Percentiles rank a stretch among this genome's conserved stretches.
Conservation (phyloP, 2,797 vertebrate genomes). For the Chlorospingus flavigularis region DNA sequence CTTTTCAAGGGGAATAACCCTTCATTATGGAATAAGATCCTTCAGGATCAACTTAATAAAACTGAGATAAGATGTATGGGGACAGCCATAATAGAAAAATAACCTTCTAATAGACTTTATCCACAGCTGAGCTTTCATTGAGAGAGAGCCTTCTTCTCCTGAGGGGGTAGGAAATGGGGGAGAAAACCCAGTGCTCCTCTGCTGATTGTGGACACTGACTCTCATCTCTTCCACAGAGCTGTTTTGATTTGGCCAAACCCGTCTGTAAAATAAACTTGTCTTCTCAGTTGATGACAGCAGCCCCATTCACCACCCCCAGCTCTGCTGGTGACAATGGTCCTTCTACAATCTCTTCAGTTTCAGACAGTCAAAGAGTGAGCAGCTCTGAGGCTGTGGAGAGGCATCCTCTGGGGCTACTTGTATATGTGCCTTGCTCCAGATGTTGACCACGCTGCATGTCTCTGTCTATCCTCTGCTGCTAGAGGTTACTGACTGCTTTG, state of each 20-base stretch:
- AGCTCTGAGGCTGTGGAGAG: neutral
- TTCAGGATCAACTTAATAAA: neutral
- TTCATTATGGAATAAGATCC: neutral
- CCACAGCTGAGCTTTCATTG: neutral
- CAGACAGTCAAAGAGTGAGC: accelerated
- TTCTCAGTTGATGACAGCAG: neutral
- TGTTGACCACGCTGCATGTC: accelerated
- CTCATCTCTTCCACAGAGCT: accelerated
- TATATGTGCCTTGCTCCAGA: neutral
- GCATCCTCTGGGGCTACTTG: neutral
- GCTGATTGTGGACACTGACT: neutral
- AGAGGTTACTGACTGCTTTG: neutral
- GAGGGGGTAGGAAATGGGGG: neutral
- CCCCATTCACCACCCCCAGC: neutral
- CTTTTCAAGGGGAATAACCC: neutral
- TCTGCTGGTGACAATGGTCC: neutral
- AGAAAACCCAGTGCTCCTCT: neutral
- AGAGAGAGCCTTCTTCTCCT: neutral
- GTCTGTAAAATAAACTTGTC: neutral
- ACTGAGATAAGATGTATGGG: neutral
- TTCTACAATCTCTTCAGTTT: neutral
- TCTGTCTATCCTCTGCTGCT: neutral
- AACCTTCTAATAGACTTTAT: neutral
- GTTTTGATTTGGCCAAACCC: neutral
- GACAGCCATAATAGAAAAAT: neutral